A percentile compares a stretch with the other conserved stretches of the same genome.
Conservation (phyloP, 2,113 vertebrate species). For the Apodemus speciosus region DNA sequence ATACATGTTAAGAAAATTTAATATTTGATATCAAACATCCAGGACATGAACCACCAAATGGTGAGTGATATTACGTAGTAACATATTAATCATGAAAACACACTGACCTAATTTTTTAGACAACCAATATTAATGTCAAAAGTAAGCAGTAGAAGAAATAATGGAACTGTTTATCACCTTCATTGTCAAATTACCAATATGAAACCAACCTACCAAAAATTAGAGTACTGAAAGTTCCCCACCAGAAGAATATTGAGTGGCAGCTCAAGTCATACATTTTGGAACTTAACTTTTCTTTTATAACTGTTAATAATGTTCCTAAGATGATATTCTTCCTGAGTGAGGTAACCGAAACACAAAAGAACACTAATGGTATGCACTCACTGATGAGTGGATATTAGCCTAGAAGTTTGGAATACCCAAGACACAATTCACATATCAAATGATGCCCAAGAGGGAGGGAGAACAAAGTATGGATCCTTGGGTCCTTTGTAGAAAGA, state of each 20-base stretch:
- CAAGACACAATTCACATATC: too few relatives aligned
- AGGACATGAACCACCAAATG: background rate
- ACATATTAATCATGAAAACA: background rate
- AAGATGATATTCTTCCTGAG: too few relatives aligned
- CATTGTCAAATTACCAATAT: background rate
- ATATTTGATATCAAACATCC: background rate
- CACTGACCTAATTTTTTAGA: background rate
- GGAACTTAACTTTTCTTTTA: background rate
- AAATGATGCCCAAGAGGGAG: too few relatives aligned
- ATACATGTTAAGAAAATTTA: background rate
- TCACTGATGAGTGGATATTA: too few relatives aligned
- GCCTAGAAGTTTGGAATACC: too few relatives aligned
- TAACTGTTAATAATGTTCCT: background rate
- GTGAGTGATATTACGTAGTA: background rate
- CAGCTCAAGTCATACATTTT: background rate
- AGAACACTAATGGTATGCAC: too few relatives aligned
- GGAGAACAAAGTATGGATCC: too few relatives aligned
- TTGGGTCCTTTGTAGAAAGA: too few relatives aligned
- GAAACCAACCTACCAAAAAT: background rate
- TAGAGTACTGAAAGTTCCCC: background rate
- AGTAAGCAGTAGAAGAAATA: background rate
- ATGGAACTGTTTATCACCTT: fast-evolving
- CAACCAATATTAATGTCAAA: background rate
- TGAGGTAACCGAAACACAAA: too few relatives aligned
- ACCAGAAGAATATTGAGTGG: background rate